A percentile compares a stretch with the other conserved stretches of the same genome.
Conservation (phyloP, 2,113 vertebrate genomes). For the Plectropomus leopardus region DNA sequence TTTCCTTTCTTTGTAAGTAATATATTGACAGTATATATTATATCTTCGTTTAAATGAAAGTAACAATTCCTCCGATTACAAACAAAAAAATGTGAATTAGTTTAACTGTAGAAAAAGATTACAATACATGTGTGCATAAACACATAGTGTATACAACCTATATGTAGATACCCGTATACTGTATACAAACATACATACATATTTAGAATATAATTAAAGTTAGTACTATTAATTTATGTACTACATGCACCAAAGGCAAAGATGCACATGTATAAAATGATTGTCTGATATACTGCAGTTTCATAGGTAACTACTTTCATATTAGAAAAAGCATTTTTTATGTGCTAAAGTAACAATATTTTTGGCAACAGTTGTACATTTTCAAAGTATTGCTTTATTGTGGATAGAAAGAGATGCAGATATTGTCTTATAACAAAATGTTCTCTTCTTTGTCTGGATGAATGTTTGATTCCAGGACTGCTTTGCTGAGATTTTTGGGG, state of each 20-base stretch:
- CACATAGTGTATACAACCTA: background rate
- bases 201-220: background rate
- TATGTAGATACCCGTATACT: background rate
- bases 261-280: background rate
- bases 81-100: background rate
- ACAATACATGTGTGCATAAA: no score
- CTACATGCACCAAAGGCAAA: no score
- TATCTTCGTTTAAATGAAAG: background rate
- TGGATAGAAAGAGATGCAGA: background rate
- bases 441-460: background rate
- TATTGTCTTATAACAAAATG: background rate
- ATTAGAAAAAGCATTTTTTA: background rate
- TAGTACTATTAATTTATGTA: no score
- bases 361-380: background rate
- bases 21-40: no score
- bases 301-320: background rate
- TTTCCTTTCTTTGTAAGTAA: background rate
- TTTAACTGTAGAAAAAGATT: background rate
- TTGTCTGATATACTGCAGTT: background rate
- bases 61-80: background rate
- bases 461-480: constrained; percentile 52
- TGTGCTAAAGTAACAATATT: background rate
- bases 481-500: constrained; percentile 78
- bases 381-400: no score
- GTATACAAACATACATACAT: background rate